These are phyloP conservation scores for Lamellibrachia satsuma DNA, from an alignment of 2,888 invertebrate genomes.

Conservation along the genomic window DNA sequence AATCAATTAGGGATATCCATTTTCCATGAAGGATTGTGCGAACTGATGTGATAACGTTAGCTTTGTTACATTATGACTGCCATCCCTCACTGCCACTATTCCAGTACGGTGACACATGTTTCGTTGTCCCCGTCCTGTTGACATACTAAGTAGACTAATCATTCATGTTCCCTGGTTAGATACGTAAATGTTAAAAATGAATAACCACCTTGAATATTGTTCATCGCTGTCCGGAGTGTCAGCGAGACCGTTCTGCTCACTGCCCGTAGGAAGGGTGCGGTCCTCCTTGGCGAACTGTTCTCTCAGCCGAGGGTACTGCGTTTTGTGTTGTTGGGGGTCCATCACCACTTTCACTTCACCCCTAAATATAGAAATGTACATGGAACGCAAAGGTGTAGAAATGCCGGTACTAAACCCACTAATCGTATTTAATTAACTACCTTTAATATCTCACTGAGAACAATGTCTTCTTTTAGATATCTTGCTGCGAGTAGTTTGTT, in stretches of 20 bases:
- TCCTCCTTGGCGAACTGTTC: slow-evolving; percentile 17
- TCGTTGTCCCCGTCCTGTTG: too few relatives aligned
- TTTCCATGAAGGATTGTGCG: too few relatives aligned
- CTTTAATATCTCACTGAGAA: too few relatives aligned
- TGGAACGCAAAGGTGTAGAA: background rate
- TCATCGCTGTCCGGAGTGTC: background rate
- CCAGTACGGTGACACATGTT: too few relatives aligned
- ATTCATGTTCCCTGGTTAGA: background rate
- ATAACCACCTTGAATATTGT: background rate
- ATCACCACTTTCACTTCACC: slow-evolving; percentile 62
- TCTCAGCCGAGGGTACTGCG: slow-evolving; percentile 54
- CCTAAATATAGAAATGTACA: background rate
- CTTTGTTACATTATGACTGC: too few relatives aligned
- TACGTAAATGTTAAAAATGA: background rate
- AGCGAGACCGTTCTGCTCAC: background rate
- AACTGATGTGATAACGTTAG: too few relatives aligned
- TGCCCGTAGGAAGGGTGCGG: background rate
- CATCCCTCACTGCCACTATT: too few relatives aligned
- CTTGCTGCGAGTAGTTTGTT: too few relatives aligned
- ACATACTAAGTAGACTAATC: too few relatives aligned
- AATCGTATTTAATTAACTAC: too few relatives aligned
- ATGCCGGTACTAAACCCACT: background rate
- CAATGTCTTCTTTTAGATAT: too few relatives aligned
- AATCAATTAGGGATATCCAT: too few relatives aligned
- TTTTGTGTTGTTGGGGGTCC: slow-evolving; percentile 51